phyloP scores from a whole-genome alignment of 2,113 vertebrate species.

The Eulemur rufifrons region DNA sequence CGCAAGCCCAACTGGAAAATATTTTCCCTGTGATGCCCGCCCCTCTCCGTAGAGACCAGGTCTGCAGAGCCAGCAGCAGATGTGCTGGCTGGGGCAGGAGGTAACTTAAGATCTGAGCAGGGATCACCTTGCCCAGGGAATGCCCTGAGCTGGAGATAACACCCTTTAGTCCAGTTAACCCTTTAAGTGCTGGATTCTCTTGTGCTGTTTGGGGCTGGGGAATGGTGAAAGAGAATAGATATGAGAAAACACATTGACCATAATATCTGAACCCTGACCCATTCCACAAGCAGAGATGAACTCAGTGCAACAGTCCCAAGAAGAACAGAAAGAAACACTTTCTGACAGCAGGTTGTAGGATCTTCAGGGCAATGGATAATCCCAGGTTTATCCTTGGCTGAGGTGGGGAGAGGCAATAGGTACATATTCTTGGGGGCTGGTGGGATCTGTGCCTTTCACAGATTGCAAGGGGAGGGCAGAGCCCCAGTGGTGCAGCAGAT shows the following conservation, averaged over 20 bases:
- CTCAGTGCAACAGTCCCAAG: background rate
- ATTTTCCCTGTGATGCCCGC: background rate
- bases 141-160: slow-evolving; percentile 57
- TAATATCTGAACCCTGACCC: background rate
- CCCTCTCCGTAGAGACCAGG: slow-evolving; percentile 17
- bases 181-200: background rate
- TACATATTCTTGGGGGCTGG: background rate
- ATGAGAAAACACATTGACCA: background rate
- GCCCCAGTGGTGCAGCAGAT: background rate
- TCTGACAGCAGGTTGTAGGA: background rate
- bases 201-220: background rate
- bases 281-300: background rate
- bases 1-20: background rate
- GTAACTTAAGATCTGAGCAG: slow-evolving; percentile 71
- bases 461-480: background rate
- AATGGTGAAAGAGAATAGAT: background rate
- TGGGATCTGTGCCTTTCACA: background rate
- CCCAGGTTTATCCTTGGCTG: background rate
- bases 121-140: slow-evolving; percentile 75
- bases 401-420: background rate
- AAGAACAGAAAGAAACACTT: background rate
- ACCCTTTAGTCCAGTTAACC: slow-evolving; percentile 61
- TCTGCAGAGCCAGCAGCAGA: slow-evolving; percentile 57
- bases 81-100: slow-evolving; percentile 43
- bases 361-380: background rate